Evolutionary conservation across 2,888 invertebrate genomes (phyloP).

Genomic region (Melipona bicolor): DNA sequence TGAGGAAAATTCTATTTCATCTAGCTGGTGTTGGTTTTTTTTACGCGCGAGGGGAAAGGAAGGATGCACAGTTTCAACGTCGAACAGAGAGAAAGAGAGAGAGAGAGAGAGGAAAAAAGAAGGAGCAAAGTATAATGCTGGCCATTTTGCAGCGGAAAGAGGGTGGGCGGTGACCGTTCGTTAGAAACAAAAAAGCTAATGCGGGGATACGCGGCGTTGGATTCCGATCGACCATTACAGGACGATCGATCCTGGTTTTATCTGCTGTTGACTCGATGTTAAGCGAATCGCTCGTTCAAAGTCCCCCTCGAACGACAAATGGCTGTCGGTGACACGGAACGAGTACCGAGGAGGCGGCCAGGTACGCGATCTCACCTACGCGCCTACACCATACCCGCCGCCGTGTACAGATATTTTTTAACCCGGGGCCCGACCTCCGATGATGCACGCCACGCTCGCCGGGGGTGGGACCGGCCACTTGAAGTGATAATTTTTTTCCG

Average conservation of each 20-base stretch:
- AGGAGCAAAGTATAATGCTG: constrained; percentile 37
- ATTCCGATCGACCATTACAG: constrained; percentile 69
- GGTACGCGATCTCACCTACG: constrained; percentile 24
- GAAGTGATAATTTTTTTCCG: constrained; percentile 74
- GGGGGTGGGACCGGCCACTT: constrained; percentile 50
- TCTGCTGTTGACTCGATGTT: constrained; percentile 75
- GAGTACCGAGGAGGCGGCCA: constrained; percentile 30
- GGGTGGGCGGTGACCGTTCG: constrained; percentile 59
- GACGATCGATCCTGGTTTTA: constrained; percentile 72
- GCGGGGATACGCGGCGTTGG: constrained; percentile 69
- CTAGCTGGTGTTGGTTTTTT: not conserved
- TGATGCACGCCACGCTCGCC: constrained; percentile 7
- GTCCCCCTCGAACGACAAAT: constrained; percentile 65
- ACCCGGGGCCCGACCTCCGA: not conserved
- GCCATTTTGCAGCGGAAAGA: constrained; percentile 23
- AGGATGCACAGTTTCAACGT: constrained; percentile 13
- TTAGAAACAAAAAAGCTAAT: constrained; percentile 70
- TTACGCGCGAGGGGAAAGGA: not conserved
- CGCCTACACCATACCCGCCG: constrained; percentile 19
- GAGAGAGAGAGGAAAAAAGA: not conserved
- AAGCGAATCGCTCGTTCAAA: constrained; percentile 70
- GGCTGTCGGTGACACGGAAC: constrained; percentile 62
- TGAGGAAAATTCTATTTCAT: constrained; percentile 4
- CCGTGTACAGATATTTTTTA: constrained; percentile 23
- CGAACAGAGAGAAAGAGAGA: not conserved